Conservation (phyloP, 2,888 invertebrate genomes). For the Anodontia alba region DNA sequence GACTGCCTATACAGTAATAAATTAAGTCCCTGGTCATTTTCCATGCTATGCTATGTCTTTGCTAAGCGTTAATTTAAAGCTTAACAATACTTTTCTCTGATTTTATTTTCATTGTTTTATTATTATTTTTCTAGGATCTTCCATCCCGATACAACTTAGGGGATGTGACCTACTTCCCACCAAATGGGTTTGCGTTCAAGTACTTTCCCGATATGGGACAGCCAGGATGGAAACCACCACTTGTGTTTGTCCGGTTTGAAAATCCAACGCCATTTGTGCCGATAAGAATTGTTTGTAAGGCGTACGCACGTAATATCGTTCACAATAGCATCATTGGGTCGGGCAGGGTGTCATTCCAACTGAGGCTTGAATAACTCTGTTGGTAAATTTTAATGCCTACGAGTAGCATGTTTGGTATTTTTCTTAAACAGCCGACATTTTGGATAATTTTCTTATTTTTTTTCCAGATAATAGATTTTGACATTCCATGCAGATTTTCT, state of each 20-base stretch:
- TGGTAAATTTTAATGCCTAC: too few species aligned
- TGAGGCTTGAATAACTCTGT: background rate
- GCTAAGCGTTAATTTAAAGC: too few species aligned
- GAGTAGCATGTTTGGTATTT: too few species aligned
- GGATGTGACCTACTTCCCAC: background rate
- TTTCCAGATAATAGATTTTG: too few species aligned
- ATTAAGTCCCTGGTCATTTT: too few species aligned
- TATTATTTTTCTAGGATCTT: background rate
- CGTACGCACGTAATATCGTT: background rate
- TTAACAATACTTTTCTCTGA: too few species aligned
- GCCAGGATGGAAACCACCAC: background rate
- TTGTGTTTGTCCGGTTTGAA: background rate
- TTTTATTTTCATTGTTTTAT: too few species aligned
- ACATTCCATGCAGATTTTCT: too few species aligned
- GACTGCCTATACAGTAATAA: too few species aligned
- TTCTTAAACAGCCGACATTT: too few species aligned
- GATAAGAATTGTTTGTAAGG: background rate
- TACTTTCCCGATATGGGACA: background rate
- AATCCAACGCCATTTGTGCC: background rate
- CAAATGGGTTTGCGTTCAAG: background rate
- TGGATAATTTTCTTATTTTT: too few species aligned
- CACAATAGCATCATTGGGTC: background rate
- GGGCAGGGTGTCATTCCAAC: background rate
- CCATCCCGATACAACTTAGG: background rate
- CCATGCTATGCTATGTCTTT: too few species aligned